These are phyloP conservation scores for Lerista edwardsae DNA, from an alignment of 2,797 vertebrate genomes.

Conservation along the genomic window DNA sequence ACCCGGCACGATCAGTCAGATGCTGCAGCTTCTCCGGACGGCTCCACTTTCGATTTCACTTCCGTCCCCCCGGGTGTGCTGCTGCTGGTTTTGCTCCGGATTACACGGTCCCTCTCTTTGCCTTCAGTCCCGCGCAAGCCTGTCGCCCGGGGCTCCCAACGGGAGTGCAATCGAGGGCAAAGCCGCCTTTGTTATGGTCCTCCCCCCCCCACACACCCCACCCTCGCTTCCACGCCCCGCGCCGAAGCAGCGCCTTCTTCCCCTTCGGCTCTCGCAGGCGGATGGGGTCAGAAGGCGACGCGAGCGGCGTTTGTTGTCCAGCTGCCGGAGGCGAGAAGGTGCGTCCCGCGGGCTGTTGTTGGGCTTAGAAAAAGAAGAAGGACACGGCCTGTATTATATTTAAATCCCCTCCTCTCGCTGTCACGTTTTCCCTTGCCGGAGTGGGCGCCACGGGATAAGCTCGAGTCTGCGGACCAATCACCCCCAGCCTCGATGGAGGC, in stretches of 20 bases:
- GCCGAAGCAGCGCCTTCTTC: neutral
- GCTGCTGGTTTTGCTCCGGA: no score
- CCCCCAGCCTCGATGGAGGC: no score
- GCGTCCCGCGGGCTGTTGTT: no score
- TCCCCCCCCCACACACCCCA: slow-evolving; percentile 47
- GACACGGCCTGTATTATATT: no score
- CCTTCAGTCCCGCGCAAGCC: no score
- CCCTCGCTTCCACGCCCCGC: slow-evolving; percentile 37
- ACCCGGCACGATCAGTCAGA: neutral
- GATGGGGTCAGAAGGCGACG: neutral
- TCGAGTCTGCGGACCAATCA: no score
- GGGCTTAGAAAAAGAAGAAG: no score
- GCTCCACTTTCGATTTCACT: slow-evolving; percentile 57
- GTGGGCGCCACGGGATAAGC: neutral
- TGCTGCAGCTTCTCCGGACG: slow-evolving; percentile 3
- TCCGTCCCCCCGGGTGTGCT: neutral
- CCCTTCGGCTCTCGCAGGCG: no score
- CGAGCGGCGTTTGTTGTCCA: no score
- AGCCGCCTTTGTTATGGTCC: neutral
- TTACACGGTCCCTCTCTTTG: slow-evolving; percentile 21
- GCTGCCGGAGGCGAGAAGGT: neutral
- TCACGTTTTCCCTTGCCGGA: slow-evolving; percentile 33
- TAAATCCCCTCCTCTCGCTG: neutral
- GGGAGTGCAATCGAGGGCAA: neutral
- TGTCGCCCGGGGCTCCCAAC: slow-evolving; percentile 5